These are phyloP conservation scores for Xestia ashworthii DNA, from an alignment of 2,888 invertebrate genomes.

Conservation along the genomic window DNA sequence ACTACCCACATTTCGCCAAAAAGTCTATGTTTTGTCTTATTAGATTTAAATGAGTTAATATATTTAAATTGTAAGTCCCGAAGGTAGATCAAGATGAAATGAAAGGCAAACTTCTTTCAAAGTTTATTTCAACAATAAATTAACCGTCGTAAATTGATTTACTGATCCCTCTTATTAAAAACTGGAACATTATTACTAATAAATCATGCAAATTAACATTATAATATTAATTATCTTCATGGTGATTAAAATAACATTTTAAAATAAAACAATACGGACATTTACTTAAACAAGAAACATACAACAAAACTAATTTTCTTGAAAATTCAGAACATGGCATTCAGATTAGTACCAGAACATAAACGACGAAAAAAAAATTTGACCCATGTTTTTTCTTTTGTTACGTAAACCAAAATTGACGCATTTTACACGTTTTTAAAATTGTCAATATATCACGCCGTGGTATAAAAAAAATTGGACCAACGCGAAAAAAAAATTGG, in stretches of 20 bases:
- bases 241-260: no score
- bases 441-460: no score
- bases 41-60: background rate
- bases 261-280: background rate
- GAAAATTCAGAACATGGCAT: background rate
- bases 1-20: background rate
- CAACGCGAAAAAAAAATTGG: no score
- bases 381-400: no score
- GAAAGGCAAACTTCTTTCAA: background rate
- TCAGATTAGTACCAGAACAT: no score
- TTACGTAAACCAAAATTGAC: no score
- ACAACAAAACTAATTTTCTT: background rate
- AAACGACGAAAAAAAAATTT: no score
- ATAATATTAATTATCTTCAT: background rate
- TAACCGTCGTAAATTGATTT: background rate
- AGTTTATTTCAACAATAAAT: background rate
- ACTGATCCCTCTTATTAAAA: background rate
- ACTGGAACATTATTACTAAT: background rate
- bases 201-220: background rate
- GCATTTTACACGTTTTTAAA: no score
- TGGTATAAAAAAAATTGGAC: no score
- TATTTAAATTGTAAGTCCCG: background rate
- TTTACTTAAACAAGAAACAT: background rate
- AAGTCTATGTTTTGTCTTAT: background rate
- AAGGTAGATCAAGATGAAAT: background rate